These are phyloP conservation scores for Lates calcarifer DNA, from an alignment of 2,113 vertebrate genomes.

Conservation along the genomic window DNA sequence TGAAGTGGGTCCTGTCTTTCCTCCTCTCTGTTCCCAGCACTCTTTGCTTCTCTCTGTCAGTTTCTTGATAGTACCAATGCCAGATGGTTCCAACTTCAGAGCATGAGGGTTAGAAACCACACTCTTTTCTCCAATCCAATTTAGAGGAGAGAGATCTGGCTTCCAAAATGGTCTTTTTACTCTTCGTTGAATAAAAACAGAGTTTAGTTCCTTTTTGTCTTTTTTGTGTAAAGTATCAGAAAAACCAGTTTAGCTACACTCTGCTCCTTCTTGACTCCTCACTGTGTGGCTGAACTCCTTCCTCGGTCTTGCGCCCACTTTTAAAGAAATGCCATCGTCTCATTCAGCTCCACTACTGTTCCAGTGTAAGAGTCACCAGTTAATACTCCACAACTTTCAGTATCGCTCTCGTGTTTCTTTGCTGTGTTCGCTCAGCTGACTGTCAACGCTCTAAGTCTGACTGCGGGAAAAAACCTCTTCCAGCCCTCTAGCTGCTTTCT, in stretches of 20 bases:
- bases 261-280: not conserved
- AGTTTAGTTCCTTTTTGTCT: not conserved
- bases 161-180: constrained; percentile 1
- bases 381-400: constrained; percentile 35
- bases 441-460: constrained; percentile 29
- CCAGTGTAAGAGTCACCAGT: not conserved
- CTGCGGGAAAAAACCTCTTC: constrained; percentile 65
- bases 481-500: constrained; percentile 52
- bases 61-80: constrained; percentile 17
- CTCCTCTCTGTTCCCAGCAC: constrained; percentile 8
- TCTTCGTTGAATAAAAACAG: not conserved
- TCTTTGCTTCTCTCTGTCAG: constrained; percentile 47
- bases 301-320: not conserved
- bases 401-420: constrained; percentile 5
- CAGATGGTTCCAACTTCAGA: constrained; percentile 46
- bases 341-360: not conserved
- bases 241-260: constrained; percentile 19
- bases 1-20: constrained; percentile 10
- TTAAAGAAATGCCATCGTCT: not conserved
- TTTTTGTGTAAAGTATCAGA: constrained; percentile 11
- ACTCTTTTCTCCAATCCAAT: constrained; percentile 6
- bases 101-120: constrained; percentile 33
- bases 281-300: not conserved
- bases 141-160: constrained; percentile 16
- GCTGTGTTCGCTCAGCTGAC: constrained; percentile 65